Conservation (phyloP, 2,888 invertebrate genomes). For the Melipona beecheii region DNA sequence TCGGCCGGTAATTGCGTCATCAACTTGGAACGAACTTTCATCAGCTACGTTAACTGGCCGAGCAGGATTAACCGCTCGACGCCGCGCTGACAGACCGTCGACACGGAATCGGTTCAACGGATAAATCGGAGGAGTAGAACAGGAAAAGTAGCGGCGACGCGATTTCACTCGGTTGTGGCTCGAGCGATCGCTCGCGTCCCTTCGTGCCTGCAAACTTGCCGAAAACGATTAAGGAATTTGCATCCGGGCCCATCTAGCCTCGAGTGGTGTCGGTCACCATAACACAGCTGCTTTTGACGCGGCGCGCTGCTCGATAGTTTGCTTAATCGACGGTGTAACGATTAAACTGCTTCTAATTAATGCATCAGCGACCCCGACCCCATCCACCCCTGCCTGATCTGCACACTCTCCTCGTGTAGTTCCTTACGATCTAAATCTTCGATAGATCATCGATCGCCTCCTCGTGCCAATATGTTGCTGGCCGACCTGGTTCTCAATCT, state of each 20-base stretch:
- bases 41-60: not conserved
- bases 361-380: constrained; percentile 26
- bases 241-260: constrained; percentile 50
- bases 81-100: not conserved
- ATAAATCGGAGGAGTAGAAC: not conserved
- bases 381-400: not conserved
- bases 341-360: constrained; percentile 53
- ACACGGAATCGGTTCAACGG: not conserved
- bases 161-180: constrained; percentile 14
- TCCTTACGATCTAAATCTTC: not conserved
- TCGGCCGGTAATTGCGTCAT: constrained; percentile 11
- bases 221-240: constrained; percentile 66
- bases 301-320: constrained; percentile 49
- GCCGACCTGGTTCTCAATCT: no score
- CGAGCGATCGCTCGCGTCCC: constrained; percentile 8
- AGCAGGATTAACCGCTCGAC: constrained; percentile 1
- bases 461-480: not conserved
- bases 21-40: not conserved
- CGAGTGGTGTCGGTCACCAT: constrained; percentile 47
- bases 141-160: not conserved
- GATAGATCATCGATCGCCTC: not conserved
- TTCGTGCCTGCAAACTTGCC: constrained; percentile 45
- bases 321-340: constrained; percentile 63
- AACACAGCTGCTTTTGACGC: constrained; percentile 41
- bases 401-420: not conserved